These are phyloP conservation scores for Lydus trimaculatus DNA, from an alignment of 2,888 invertebrate genomes.

Conservation along the genomic window DNA sequence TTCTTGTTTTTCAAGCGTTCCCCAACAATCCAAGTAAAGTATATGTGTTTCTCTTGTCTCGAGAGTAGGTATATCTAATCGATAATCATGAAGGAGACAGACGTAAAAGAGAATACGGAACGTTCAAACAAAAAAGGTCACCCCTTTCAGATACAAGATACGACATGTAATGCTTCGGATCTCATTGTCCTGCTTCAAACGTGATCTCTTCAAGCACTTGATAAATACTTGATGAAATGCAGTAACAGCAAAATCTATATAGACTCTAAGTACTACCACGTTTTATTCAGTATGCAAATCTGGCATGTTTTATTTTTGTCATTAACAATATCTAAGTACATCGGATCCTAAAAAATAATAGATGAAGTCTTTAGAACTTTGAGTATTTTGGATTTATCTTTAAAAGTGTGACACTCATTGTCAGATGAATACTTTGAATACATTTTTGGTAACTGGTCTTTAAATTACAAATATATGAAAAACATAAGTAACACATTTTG, in stretches of 20 bases:
- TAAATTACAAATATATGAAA: background rate
- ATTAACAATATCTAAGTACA: background rate
- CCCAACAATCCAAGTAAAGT: background rate
- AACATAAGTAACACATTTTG: background rate
- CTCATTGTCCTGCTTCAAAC: background rate
- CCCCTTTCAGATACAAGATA: slow-evolving; percentile 6
- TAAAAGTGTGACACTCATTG: background rate
- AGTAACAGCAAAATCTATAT: background rate
- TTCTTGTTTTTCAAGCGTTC: background rate
- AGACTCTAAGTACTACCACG: background rate
- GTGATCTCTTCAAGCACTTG: slow-evolving; percentile 1
- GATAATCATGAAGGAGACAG: background rate
- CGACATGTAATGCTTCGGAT: background rate
- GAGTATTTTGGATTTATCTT: background rate
- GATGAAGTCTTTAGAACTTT: background rate
- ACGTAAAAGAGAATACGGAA: background rate
- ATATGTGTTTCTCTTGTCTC: background rate
- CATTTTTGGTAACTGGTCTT: background rate
- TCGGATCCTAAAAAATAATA: background rate
- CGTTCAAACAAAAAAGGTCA: background rate
- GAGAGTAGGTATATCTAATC: background rate
- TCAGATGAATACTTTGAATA: background rate
- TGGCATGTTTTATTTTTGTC: background rate
- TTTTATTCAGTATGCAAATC: background rate
- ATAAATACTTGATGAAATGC: slow-evolving; percentile 5